Conservation (phyloP, 2,797 vertebrate species). For the Protosalanx chinensis region DNA sequence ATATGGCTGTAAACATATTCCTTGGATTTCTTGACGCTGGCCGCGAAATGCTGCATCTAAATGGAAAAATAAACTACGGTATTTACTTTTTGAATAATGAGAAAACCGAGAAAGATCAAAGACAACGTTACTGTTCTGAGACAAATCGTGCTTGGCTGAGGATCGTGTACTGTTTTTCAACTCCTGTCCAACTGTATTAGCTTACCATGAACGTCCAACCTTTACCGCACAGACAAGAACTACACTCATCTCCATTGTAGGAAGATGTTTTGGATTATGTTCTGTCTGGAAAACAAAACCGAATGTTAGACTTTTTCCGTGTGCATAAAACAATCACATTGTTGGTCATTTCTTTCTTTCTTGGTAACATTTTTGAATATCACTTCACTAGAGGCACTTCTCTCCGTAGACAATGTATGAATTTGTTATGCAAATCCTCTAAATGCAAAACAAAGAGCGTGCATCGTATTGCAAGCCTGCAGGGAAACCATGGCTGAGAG, state of each 20-base stretch:
- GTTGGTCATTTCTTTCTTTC: too few relatives aligned
- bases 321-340: too few relatives aligned
- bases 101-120: slow-evolving; percentile 73
- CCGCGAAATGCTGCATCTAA: slow-evolving; percentile 63
- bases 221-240: slow-evolving; percentile 59
- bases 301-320: too few relatives aligned
- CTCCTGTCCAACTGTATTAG: slow-evolving; percentile 52
- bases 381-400: too few relatives aligned
- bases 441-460: slow-evolving; percentile 36
- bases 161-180: background rate
- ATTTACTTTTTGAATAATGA: slow-evolving; percentile 71
- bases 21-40: slow-evolving; percentile 65
- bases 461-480: slow-evolving; percentile 43
- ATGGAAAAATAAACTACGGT: slow-evolving; percentile 60
- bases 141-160: slow-evolving; percentile 71
- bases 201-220: slow-evolving; percentile 55
- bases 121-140: slow-evolving; percentile 72
- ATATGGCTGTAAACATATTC: slow-evolving; percentile 72
- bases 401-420: background rate
- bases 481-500: slow-evolving; percentile 62
- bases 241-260: slow-evolving; percentile 55
- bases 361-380: too few relatives aligned
- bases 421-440: background rate
- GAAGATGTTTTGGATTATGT: slow-evolving; percentile 41
- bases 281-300: too few relatives aligned